Evolutionary conservation across 2,797 vertebrate genomes (phyloP), one percentile per base, ranked within the genome.

Genomic region (Gallinago nigripennis): DNA sequence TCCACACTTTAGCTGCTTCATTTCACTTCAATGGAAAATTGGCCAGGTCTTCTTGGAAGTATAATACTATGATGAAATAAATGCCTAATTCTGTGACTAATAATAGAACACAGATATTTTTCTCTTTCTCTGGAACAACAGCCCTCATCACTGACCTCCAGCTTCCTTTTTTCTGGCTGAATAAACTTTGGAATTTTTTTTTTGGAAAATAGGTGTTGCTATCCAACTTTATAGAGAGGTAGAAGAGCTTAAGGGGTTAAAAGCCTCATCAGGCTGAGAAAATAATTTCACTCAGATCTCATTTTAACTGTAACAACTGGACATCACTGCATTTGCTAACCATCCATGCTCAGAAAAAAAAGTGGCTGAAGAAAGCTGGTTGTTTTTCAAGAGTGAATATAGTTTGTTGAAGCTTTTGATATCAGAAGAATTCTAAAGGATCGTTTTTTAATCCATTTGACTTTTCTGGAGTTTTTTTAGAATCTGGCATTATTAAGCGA

Each of bases 321-420:
- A 25, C 20, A 69, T 53, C 6, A 45, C 31, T 7, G 33, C 19
- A 50, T 90, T 76, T 69, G 13, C 27, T 87, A 68, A 35, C 5
- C 20, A 72, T 9, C 37, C 7, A 19, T 56, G 15, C 13, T 70
- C 64, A 72, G 39, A 14, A 46, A 12, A 69, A 69, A 77, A 35
- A 41, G 2, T 53, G 4, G 0, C 50, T 66, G 6, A 70, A 30
- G 17, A 77, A 72, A 80, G 3, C 0, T 24, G 3, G 20, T 30
- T 57, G 8, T 8, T 72, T 88, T 57, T 35, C 37, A 66, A 54
- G 8, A 90, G 51, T 12, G 0, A 68, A 48, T 45, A 27, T 21
- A 20, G 4, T 50, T 46, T 43, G 2, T 63, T 80, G 68, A 88
- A 82, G 12, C 6, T 66, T 61, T 50, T 86, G 12, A 41, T n/a